Conservation (phyloP, 2,113 vertebrate species). For the Chaetops frenatus region DNA sequence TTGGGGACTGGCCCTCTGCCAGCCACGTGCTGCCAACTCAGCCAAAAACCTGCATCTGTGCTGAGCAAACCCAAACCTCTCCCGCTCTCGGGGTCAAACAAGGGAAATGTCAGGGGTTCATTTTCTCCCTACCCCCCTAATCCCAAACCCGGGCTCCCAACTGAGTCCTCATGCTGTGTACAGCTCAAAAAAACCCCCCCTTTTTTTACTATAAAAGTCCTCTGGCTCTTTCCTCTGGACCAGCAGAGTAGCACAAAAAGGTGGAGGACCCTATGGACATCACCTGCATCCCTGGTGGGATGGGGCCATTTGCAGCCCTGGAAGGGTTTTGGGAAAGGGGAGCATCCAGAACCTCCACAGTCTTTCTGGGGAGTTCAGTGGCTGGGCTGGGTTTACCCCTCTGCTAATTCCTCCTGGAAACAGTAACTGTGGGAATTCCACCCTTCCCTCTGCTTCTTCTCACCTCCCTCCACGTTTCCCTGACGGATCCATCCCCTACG, state of each 20-base stretch:
- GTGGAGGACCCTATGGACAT: fast-evolving
- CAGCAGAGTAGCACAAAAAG: background rate
- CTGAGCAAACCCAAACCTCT: background rate
- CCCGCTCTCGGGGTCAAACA: background rate
- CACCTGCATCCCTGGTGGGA: background rate
- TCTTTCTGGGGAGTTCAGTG: background rate
- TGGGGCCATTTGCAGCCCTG: background rate
- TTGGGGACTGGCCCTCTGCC: background rate
- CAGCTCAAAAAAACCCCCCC: fast-evolving
- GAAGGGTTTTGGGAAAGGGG: background rate
- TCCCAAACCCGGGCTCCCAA: background rate
- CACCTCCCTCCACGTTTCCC: background rate
- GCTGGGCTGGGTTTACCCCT: background rate
- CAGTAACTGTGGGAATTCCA: background rate
- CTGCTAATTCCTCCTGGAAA: background rate
- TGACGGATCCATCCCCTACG: fast-evolving
- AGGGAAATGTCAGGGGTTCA: background rate
- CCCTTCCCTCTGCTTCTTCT: background rate
- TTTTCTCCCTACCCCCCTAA: background rate
- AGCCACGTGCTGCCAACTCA: background rate
- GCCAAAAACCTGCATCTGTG: background rate
- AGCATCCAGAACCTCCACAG: background rate
- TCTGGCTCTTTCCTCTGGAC: background rate
- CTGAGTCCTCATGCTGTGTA: background rate
- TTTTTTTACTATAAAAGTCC: background rate